A percentile compares a stretch with the other conserved stretches of the same genome.
Conservation (phyloP, 2,888 invertebrate species). For the Trichopoda pennipes region DNA sequence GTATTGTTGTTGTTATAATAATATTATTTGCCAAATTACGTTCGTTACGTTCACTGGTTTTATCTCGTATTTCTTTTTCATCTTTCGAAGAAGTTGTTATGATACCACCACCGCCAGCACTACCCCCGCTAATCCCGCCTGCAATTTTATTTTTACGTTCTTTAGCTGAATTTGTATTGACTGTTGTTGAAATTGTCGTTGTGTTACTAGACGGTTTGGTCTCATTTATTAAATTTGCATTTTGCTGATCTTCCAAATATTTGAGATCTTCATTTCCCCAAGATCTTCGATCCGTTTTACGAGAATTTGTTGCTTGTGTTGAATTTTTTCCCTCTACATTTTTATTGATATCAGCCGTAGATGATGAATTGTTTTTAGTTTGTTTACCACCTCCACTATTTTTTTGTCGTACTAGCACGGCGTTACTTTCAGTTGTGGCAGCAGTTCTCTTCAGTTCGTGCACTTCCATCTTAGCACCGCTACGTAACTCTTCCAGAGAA, state of each 20-base stretch:
- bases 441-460: constrained; percentile 82
- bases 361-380: constrained; percentile 75
- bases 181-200: constrained; percentile 13
- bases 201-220: constrained; percentile 64
- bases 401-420: constrained; percentile 77
- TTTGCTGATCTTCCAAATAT: constrained; percentile 76
- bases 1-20: background rate
- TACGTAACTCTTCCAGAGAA: constrained; percentile 89
- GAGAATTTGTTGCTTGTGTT: constrained; percentile 68
- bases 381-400: constrained; percentile 71
- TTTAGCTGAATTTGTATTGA: constrained; percentile 41
- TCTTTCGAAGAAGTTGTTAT: constrained; percentile 27
- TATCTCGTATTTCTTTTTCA: constrained; percentile 67
- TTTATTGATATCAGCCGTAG: constrained; percentile 76
- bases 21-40: constrained; percentile 59
- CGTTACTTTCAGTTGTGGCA: constrained; percentile 77
- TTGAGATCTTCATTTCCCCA: constrained; percentile 86
- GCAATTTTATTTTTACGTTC: constrained; percentile 55
- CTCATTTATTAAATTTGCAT: constrained; percentile 71
- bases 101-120: too few species aligned
- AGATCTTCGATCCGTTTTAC: constrained; percentile 83
- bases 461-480: constrained; percentile 88
- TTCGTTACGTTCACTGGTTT: constrained; percentile 65
- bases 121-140: background rate
- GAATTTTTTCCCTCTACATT: constrained; percentile 71